phyloP scores from a whole-genome alignment of 2,113 vertebrate species.

The Larimichthys crocea region DNA sequence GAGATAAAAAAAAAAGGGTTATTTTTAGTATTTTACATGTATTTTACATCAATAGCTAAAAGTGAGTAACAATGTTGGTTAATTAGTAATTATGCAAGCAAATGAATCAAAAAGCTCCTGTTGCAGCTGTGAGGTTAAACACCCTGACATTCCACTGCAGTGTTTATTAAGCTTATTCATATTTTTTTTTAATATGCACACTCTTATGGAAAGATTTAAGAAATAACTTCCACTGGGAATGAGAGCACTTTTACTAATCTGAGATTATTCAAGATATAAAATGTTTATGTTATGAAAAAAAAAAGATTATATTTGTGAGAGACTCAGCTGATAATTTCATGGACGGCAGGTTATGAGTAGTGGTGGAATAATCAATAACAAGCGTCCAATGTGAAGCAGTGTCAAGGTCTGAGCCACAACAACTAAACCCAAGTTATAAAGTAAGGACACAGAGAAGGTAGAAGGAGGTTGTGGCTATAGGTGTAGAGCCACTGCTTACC shows the following conservation, averaged over 20 bases:
- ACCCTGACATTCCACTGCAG: not conserved
- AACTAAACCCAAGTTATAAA: not conserved
- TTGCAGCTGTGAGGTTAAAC: not conserved
- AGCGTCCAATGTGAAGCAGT: not conserved
- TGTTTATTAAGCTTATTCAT: not conserved
- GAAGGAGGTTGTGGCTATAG: not conserved
- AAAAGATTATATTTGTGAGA: not conserved
- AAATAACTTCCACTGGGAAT: not conserved
- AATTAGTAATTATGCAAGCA: not conserved
- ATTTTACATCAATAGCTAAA: not conserved
- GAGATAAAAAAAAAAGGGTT: not conserved
- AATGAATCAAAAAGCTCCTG: not conserved
- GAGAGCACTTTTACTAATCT: too few species aligned
- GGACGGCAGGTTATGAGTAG: not conserved
- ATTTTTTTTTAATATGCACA: slow-evolving; percentile 3
- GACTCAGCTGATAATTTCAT: not conserved
- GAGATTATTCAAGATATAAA: too few species aligned
- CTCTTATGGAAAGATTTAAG: not conserved
- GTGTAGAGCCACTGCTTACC: not conserved
- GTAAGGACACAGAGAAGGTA: too few species aligned
- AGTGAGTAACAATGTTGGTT: not conserved
- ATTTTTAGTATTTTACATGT: not conserved
- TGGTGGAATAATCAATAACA: not conserved
- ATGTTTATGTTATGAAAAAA: not conserved
- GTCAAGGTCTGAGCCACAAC: not conserved